Evolutionary conservation across 2,797 vertebrate genomes (phyloP).

Genomic region (Squalus acanthias): DNA sequence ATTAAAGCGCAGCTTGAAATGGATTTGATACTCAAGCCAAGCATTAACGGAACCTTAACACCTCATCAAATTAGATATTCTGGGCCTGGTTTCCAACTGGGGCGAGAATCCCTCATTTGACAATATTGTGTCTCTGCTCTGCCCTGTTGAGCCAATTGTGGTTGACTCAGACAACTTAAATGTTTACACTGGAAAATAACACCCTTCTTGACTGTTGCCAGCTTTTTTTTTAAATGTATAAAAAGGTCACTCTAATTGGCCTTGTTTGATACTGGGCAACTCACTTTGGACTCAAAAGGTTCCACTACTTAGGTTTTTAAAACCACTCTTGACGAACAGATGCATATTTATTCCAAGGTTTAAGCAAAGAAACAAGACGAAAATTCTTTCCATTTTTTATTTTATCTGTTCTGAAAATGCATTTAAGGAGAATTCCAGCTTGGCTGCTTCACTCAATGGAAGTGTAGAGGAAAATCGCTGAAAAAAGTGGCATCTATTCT

Average conservation of each 20-base stretch:
- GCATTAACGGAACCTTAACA: neutral
- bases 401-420: neutral
- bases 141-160: neutral
- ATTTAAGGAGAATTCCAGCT: too few relatives aligned
- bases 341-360: neutral
- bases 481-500: neutral
- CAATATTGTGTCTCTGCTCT: neutral
- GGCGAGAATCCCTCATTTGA: neutral
- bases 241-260: neutral
- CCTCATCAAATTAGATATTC: neutral
- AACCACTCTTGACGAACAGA: neutral
- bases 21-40: neutral
- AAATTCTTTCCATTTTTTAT: neutral
- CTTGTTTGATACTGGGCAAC: neutral
- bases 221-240: neutral
- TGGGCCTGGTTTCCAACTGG: neutral
- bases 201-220: neutral
- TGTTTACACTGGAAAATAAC: neutral
- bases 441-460: neutral
- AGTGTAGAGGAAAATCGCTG: neutral
- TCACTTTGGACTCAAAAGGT: neutral
- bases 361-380: neutral
- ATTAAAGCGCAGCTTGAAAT: neutral
- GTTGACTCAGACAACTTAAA: neutral
- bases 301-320: neutral